These are phyloP conservation scores for Paraplagusia blochii DNA, from an alignment of 2,113 vertebrate genomes.

Conservation along the genomic window DNA sequence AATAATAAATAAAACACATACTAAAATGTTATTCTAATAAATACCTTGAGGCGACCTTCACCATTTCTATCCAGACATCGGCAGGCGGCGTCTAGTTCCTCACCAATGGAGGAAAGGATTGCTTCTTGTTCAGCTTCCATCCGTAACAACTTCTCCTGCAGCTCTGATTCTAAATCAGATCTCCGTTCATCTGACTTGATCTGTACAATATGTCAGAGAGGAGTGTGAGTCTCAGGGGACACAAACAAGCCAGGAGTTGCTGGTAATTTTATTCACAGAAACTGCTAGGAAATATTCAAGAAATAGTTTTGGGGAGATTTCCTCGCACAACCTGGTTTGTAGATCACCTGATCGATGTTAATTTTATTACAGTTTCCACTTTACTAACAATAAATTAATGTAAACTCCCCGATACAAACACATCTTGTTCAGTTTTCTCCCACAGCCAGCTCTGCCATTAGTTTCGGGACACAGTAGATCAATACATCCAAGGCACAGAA, in stretches of 20 bases:
- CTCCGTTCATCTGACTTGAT: conserved; percentile 66
- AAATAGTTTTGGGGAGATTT: neutral
- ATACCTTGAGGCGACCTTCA: conserved; percentile 87
- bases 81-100: conserved; percentile 85
- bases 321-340: neutral
- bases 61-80: conserved; percentile 79
- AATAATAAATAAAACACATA: neutral
- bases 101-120: conserved; percentile 81
- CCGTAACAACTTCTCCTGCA: conserved; percentile 78
- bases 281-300: neutral
- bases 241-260: neutral
- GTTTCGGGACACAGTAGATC: conserved; percentile 36
- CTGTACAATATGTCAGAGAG: conserved; percentile 38
- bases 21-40: neutral
- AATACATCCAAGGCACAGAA: conserved; percentile 31
- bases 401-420: conserved; percentile 18
- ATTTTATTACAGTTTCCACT: neutral
- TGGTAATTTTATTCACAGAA: neutral
- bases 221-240: accelerated
- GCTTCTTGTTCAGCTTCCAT: conserved; percentile 84
- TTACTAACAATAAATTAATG: conserved; percentile 5
- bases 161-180: conserved; percentile 73
- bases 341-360: neutral
- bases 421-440: conserved; percentile 1
- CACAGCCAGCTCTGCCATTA: conserved; percentile 14